Base-by-base conservation (phyloP, 1,140 invertebrate species). In the Drosophila novamexicana region DNA sequence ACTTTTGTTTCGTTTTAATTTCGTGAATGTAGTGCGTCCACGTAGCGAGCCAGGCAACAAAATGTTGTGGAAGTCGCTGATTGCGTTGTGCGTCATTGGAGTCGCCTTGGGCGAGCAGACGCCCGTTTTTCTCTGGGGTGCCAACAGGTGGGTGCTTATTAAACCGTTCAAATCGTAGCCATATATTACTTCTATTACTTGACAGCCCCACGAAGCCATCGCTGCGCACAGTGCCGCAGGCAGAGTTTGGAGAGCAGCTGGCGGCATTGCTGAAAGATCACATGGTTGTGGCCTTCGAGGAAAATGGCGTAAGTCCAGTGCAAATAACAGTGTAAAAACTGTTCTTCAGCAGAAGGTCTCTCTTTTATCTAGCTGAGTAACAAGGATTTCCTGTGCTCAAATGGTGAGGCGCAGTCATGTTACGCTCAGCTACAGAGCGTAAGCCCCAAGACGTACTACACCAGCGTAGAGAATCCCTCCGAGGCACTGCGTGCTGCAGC, bases 31-130 rank as follows among this genome's bases (percentile, higher is more conserved):
- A 89, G 85, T 82, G 68, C 63, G 52, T 71, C 57, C 66, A 67
- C 56, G 12, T 75, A 77, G 84, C 77, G 70, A 54, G 36, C 56
- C 36, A 54, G 34, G 50, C 74, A 70, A 61, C 63, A 44, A 80
- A 59, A 88, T 88, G 84, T 81, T 90, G 85, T 84, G 85, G 74
- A 91, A 89, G 61, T 82, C 81, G 90, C 75, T 91, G 89, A 80
- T 91, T 80, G 89, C 76, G 53, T 71, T 91, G 79, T 91, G 89
- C 79, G 81, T 89, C 79, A 80, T 91, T 78, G 85, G 89, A 79
- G 85, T 82, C 68, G 89, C 81, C 66, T 69, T 86, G 59, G 90
- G 79, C 18, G 89, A 91, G 73, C 81, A 91, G 59, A 81, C 90
- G 70, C 90, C 90, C 79, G 90, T 91, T 36, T 91, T 91, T 52